Percentiles rank a stretch among this genome's conserved stretches.
phyloP scores from a whole-genome alignment of 2,113 vertebrate genomes.

The Leucoraja erinaceus region DNA sequence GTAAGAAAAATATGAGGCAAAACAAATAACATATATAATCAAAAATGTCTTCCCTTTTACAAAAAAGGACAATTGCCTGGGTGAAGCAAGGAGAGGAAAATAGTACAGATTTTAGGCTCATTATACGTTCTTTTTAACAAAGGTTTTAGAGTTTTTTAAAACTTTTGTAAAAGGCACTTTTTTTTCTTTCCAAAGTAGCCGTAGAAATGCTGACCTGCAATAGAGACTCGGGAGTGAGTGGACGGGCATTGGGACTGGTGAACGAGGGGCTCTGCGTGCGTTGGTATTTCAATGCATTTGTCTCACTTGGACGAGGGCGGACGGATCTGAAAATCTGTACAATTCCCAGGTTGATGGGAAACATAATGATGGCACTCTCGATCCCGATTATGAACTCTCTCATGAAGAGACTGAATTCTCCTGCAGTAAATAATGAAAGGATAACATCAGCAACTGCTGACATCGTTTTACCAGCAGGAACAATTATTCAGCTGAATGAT shows the following conservation, averaged over 20 bases:
- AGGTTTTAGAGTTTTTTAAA: not conserved
- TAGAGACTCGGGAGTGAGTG: not conserved
- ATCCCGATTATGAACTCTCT: slow-evolving; percentile 64
- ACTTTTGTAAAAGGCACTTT: not conserved
- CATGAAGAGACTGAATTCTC: slow-evolving; percentile 54
- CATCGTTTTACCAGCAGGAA: not conserved
- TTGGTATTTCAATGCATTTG: not conserved
- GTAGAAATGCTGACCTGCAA: not conserved
- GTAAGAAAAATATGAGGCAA: not conserved
- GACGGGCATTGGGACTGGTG: not conserved
- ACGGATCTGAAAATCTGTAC: slow-evolving; percentile 68
- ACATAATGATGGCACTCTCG: slow-evolving; percentile 67
- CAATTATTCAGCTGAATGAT: not conserved
- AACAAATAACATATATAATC: not conserved
- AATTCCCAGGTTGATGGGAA: slow-evolving; percentile 73
- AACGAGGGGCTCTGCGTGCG: too few species aligned
- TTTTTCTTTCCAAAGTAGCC: not conserved
- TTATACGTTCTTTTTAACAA: not conserved
- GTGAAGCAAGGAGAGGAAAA: not conserved
- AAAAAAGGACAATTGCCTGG: not conserved
- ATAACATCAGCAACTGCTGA: not conserved
- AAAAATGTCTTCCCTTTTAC: not conserved
- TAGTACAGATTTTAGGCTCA: not conserved
- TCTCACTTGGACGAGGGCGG: not conserved
- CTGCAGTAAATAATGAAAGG: slow-evolving; percentile 43